Evolutionary conservation across 2,888 invertebrate species (phyloP).

Genomic region (Stramonita haemastoma): DNA sequence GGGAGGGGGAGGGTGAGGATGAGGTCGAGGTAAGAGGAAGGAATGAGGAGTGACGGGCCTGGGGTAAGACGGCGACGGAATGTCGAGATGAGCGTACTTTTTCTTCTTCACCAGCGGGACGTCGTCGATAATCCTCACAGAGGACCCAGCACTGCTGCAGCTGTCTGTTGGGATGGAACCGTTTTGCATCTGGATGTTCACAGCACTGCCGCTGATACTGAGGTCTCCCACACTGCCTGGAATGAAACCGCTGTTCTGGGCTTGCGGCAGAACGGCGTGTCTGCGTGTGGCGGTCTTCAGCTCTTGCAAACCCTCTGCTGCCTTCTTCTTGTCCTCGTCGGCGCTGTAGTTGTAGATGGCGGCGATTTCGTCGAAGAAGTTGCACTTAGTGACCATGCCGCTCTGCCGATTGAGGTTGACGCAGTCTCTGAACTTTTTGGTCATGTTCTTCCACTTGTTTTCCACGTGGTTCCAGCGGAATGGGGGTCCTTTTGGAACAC

Average conservation of each 20-base stretch:
- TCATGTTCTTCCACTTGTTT: constrained; percentile 50
- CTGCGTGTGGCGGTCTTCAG: not conserved
- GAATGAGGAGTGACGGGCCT: not conserved
- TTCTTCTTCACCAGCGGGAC: constrained; percentile 40
- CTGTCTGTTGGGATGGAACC: not conserved
- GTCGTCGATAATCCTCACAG: not conserved
- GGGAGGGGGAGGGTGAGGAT: not conserved
- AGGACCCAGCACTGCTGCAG: not conserved
- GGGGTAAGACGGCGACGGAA: not conserved
- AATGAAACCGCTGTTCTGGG: not conserved
- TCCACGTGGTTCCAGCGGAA: constrained; percentile 48
- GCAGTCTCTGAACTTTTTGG: constrained; percentile 46
- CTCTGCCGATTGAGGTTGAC: constrained; percentile 39
- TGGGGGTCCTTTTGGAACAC: not conserved
- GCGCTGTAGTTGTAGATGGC: constrained; percentile 44
- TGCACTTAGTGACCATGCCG: constrained; percentile 36
- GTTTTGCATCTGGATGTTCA: not conserved
- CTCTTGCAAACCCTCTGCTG: constrained; percentile 18
- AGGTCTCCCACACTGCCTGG: too few species aligned
- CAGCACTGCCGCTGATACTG: not conserved
- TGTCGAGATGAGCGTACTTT: constrained; percentile 26
- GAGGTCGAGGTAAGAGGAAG: not conserved
- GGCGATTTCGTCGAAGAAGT: constrained; percentile 42
- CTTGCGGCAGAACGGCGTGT: not conserved
- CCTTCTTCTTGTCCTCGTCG: constrained; percentile 32